These are phyloP conservation scores for Incurvaria masculella DNA, from an alignment of 2,888 invertebrate species.

Conservation along the genomic window DNA sequence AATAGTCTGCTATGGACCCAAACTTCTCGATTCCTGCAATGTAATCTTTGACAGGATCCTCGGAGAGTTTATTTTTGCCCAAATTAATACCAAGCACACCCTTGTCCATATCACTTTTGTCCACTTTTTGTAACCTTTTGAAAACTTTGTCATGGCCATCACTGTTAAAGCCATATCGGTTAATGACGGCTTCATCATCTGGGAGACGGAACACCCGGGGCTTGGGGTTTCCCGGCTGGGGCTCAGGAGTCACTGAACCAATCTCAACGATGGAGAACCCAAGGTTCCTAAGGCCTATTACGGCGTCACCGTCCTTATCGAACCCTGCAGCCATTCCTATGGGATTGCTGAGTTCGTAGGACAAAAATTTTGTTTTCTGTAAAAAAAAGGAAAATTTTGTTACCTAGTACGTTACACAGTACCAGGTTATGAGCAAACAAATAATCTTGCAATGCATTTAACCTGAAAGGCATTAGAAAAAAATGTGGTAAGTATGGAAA, in stretches of 20 bases:
- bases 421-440: too few species aligned
- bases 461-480: too few species aligned
- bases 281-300: conserved; percentile 73
- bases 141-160: conserved; percentile 81
- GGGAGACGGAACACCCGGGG: conserved; percentile 88
- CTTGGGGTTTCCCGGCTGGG: conserved; percentile 90
- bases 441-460: too few species aligned
- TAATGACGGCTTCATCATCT: conserved; percentile 87
- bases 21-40: conserved; percentile 81
- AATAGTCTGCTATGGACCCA: conserved; percentile 83
- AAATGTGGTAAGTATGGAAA: too few species aligned
- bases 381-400: conserved; percentile 20
- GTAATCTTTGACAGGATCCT: conserved; percentile 76
- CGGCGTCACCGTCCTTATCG: conserved; percentile 95
- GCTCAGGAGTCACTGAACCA: conserved; percentile 91
- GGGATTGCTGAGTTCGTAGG: conserved; percentile 76
- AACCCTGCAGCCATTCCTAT: conserved; percentile 98
- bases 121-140: conserved; percentile 59
- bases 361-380: conserved; percentile 70
- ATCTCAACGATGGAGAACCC: conserved; percentile 97
- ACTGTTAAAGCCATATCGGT: conserved; percentile 91
- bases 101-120: conserved; percentile 46
- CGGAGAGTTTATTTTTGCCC: conserved; percentile 89
- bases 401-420: too few species aligned
- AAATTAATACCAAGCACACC: conserved; percentile 89